Conservation (phyloP, 1,140 invertebrate species). For the Colletes gigas region DNA sequence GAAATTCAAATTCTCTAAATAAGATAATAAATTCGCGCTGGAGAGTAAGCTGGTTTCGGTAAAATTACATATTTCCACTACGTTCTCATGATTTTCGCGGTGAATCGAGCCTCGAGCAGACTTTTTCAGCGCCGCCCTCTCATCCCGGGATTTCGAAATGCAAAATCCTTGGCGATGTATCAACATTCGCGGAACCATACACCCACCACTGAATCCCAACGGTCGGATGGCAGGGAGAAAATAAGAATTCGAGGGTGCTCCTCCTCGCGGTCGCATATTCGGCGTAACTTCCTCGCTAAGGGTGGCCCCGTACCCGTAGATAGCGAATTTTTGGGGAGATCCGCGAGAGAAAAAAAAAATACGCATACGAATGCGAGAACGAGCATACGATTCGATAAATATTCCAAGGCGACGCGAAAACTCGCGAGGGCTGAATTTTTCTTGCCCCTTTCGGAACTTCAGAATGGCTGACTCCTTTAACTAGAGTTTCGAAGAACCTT, state of each 20-base stretch:
- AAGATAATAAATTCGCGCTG: not conserved
- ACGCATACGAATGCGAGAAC: constrained; percentile 51
- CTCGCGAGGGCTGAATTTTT: no score
- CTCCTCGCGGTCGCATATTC: constrained; percentile 23
- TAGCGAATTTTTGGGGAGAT: constrained; percentile 44
- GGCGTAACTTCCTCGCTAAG: constrained; percentile 23
- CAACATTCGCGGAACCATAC: constrained; percentile 33
- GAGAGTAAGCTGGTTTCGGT: not conserved
- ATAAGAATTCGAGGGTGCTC: constrained; percentile 22
- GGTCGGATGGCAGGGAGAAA: constrained; percentile 7
- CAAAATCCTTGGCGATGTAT: constrained; percentile 43
- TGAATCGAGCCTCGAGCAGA: not conserved
- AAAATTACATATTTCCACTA: constrained; percentile 1
- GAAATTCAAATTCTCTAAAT: no score
- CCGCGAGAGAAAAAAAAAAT: not conserved
- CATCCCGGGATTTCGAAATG: constrained; percentile 33
- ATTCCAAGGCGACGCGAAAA: constrained; percentile 44
- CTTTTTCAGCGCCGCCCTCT: constrained; percentile 26
- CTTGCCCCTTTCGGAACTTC: no score
- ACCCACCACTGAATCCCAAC: constrained; percentile 5
- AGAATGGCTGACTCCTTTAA: no score
- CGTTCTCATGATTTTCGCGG: not conserved
- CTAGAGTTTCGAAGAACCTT: no score
- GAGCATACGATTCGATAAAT: constrained; percentile 75
- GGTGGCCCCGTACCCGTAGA: constrained; percentile 52